Base-by-base conservation (phyloP, 2,888 invertebrate species). In the Minunthozetes semirufus region DNA sequence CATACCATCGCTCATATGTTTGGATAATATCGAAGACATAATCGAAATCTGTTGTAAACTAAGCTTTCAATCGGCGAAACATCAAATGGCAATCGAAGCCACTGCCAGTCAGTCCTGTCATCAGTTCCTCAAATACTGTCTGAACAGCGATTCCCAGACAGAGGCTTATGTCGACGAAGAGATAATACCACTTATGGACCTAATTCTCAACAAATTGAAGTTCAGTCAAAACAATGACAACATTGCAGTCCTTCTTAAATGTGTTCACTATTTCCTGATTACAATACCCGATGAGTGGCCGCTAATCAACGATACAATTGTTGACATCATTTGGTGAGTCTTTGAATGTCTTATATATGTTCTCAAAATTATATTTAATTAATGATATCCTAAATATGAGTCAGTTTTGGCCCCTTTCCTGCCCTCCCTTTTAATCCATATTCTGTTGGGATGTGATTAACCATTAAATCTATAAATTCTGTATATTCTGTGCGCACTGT, bases 81-180 rank as follows among this genome's bases (percentile, higher is more conserved):
- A 68, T 68, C 42, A 42, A 42, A 42, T 68, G 38, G 71, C 71
- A 8, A 75, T 75, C 71, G 48, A 75, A 25, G 13, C 70, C 38
- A 75, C 75, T 9, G 75, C 56, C 53, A 61, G 75, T 42, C 75
- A 75, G 42, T 53, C 56, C 17, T 75, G 75, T 19, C 75, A 75
- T 61, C 61, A 75, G 17, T 75, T 71, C 19, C 29, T 61, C 9
- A 75, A 75, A 75, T 42, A 75, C 27, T 42, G 53, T 33, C 13
- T 75, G 17, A 56, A 27, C 33, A 68, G 27, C 27, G 66, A 68
- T 19, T 8, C 27, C 0, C 27, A 38, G 13, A 33, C 6, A 6
- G n/a, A 63, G 1, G 0, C 8, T 6, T 29, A n/a, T 33, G 68
- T 68, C 22, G 46, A n/a, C 22, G 68, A 68, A 68, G 68, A 68